Evolutionary conservation across 2,797 vertebrate genomes (phyloP).

Genomic region (Sebastes steindachneri): DNA sequence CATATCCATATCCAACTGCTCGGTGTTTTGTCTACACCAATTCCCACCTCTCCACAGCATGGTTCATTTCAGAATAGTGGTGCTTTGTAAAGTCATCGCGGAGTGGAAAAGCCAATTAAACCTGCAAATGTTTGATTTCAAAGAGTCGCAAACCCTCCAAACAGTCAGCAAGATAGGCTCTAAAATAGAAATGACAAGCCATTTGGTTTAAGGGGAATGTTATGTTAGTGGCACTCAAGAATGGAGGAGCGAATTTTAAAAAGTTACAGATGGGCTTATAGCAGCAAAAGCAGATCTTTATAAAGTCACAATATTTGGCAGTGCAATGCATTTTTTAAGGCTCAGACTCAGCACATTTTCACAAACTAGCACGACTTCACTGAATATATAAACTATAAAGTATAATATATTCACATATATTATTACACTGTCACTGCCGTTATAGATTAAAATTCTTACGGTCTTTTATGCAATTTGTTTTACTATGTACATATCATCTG

Average conservation of each 20-base stretch:
- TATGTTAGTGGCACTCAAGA: background rate
- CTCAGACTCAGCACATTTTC: background rate
- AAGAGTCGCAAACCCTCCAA: background rate
- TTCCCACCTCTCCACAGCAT: slow-evolving; percentile 29
- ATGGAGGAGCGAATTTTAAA: background rate
- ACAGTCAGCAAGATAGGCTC: slow-evolving; percentile 1
- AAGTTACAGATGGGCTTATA: background rate
- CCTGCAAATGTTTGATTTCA: slow-evolving; percentile 22
- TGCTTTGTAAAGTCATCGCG: slow-evolving; percentile 21
- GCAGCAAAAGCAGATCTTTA: background rate
- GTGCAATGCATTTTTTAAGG: background rate
- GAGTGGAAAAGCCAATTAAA: slow-evolving; percentile 33
- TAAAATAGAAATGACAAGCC: slow-evolving; percentile 13
- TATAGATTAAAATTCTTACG: too few species aligned
- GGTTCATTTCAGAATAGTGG: slow-evolving; percentile 28
- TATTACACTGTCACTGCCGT: too few species aligned
- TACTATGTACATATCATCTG: too few species aligned
- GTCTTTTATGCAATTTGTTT: too few species aligned
- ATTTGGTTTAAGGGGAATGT: background rate
- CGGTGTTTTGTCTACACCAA: slow-evolving; percentile 37
- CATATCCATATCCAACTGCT: slow-evolving; percentile 64
- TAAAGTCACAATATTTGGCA: background rate
- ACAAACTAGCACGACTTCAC: background rate
- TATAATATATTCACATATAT: background rate
- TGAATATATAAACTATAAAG: background rate